Evolutionary conservation across 1,140 invertebrate genomes (phyloP), one percentile per base, ranked within the genome.

Genomic region (Ruditapes philippinarum): DNA sequence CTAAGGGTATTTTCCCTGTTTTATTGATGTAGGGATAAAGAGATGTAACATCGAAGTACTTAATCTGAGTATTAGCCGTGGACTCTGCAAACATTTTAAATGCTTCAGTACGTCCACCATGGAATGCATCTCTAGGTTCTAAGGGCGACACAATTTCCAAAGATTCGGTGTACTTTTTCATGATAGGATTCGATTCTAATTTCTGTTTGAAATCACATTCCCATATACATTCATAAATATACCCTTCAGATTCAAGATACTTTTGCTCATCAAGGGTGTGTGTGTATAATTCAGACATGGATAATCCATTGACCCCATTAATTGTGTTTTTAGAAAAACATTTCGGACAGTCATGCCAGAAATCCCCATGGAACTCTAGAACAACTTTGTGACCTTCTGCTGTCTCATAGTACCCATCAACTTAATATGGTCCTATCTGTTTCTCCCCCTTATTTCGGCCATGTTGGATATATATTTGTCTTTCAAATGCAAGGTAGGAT

Each of bases 321-420:
- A 68, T 22, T n/a, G 33, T 73, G 4, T 28, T 12, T 22, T 76
- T 31, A 0, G 85, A 70, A 25, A 60, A 90, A 78, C 85, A 92
- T 28, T 60, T 80, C 19, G 74, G 89, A 83, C 91, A 92, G 1
- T 91, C 91, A 70, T 92, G 91, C 62, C 74, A 92, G 14, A 86
- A 68, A 81, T 89, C 90, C 17, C 91, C 89, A 40, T 90, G 42
- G 57, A 90, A 92, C 74, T 92, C 89, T 68, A 73, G 81, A 40
- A 60, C 57, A 38, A 25, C n/a, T 14, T 62, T 54, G 19, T 40
- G 17, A 11, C 45, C 78, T 4, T 79, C 12, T 14, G 9, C 19
- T n/a, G n/a, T n/a, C 54, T 74, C 51, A 57, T 57, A 49, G 33
- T 74, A 89, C 0, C 88, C 80, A 40, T 89, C 88, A n/a, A 84